Evolutionary conservation across 2,888 invertebrate genomes (phyloP).

Genomic region (Synanthedon tipuliformis): DNA sequence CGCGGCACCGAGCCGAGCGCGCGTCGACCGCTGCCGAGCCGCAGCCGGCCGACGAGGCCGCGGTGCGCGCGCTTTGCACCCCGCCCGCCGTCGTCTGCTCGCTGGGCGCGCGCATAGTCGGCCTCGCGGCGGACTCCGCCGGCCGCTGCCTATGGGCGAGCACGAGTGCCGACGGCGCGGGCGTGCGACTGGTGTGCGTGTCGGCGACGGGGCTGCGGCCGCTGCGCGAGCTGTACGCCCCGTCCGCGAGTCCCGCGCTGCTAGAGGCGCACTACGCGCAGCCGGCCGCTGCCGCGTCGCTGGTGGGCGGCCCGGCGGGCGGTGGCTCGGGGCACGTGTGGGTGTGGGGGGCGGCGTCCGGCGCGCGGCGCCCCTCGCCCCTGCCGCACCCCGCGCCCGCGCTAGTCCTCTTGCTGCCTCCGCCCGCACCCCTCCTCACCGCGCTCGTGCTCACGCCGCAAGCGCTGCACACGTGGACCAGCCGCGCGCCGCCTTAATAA

Average conservation of each 20-base stretch:
- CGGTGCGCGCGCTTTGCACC: constrained; percentile 31
- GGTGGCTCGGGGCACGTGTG: constrained; percentile 11
- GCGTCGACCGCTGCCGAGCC: constrained; percentile 7
- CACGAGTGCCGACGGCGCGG: constrained; percentile 8
- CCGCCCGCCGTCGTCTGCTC: constrained; percentile 14
- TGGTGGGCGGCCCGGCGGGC: constrained; percentile 12
- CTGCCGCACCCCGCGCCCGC: constrained; percentile 18
- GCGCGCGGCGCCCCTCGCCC: constrained; percentile 5
- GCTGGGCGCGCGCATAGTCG: constrained; percentile 19
- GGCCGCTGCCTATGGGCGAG: constrained; percentile 32
- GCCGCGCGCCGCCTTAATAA: neutral
- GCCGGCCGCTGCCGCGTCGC: constrained; percentile 17
- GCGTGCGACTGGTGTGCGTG: constrained; percentile 26
- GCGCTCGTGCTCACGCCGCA: neutral
- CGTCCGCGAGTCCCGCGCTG: constrained; percentile 4
- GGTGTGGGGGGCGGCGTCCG: constrained; percentile 6
- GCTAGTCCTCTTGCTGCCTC: constrained; percentile 17
- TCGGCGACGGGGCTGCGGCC: constrained; percentile 26
- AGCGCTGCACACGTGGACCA: neutral
- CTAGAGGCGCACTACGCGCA: constrained; percentile 21
- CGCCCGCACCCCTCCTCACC: neutral
- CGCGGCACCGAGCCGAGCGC: constrained; percentile 4
- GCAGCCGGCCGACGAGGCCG: constrained; percentile 16
- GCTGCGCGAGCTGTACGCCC: constrained; percentile 15
- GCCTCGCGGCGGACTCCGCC: constrained; percentile 21